These are phyloP conservation scores for Montipora sp. DNA, from an alignment of 64 coral and sea anemone genomes.

Conservation along the genomic window DNA sequence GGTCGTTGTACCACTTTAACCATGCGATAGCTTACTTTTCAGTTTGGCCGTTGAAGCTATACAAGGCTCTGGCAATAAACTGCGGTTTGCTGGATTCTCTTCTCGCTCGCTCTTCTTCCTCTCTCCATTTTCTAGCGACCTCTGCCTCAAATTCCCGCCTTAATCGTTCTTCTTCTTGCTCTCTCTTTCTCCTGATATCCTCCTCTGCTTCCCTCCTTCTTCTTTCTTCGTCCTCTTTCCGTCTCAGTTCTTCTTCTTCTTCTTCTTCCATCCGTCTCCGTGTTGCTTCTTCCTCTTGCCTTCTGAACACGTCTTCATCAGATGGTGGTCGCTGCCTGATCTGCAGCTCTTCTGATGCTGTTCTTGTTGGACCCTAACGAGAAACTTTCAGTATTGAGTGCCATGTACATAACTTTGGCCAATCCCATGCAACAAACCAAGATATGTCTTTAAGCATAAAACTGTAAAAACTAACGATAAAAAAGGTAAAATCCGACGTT, in stretches of 20 bases:
- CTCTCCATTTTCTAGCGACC: constrained; percentile 51
- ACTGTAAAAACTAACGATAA: too few species aligned
- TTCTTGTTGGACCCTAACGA: constrained; percentile 44
- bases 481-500: too few species aligned
- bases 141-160: constrained; percentile 87
- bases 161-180: constrained; percentile 80
- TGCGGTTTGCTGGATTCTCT: constrained; percentile 79
- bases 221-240: constrained; percentile 52
- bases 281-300: constrained; percentile 72
- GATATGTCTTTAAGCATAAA: too few species aligned
- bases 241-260: constrained; percentile 62
- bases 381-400: neutral
- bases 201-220: constrained; percentile 64
- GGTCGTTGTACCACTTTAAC: too few species aligned
- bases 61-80: constrained; percentile 88
- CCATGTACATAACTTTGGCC: too few species aligned
- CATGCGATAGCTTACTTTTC: constrained; percentile 49
- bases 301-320: constrained; percentile 77
- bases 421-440: too few species aligned
- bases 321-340: constrained; percentile 74
- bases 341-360: constrained; percentile 70
- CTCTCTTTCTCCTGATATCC: constrained; percentile 39
- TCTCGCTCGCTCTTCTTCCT: constrained; percentile 62
- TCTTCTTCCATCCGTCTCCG: constrained; percentile 71
- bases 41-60: constrained; percentile 89